Evolutionary conservation across 2,888 invertebrate genomes (phyloP), one percentile per base, ranked within the genome.

Genomic region (Caenorhabditis sinica): DNA sequence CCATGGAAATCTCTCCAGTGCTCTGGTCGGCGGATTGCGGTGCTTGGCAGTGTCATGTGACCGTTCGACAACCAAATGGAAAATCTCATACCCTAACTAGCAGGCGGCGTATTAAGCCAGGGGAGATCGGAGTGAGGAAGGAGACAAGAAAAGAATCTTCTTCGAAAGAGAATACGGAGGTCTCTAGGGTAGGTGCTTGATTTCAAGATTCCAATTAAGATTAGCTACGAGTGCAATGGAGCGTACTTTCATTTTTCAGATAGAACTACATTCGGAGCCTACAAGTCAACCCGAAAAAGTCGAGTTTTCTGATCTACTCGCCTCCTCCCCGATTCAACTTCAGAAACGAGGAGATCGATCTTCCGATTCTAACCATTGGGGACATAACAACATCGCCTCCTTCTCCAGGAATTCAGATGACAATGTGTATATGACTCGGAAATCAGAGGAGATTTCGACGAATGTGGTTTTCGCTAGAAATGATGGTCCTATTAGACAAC

Each of bases 1-100:
- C 82, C 2, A 89, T 90, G 90, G 89, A 90, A 82, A 89, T 90
- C 36, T 80, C 76, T 3, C 89, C 89, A 23, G 88, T 90, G 25
- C 33, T 69, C 8, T 73, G 85, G 43, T 71, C 75, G 4, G 66
- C 86, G 0, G 89, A 89, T 58, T 68, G 68, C 30, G 89, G 89
- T 0, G 66, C 82, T 0, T 89, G 89, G 89, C 88, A 89, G 60
- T 89, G 89, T 33, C 89, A 87, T 63, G 89, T 89, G 23, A 89
- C 88, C 1, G 88, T 89, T 17, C 69, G 83, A 6, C 87, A 88
- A 20, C 45, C 79, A 0, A n/a, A 82, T 45, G 86, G 86, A 2
- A 81, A 84, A 40, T 83, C 84, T 15, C 85, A 88, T n/a, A 89
- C 86, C 20, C 68, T 89, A 30, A 89, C 89, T 6, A 87, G 87